Percentiles rank a stretch among this genome's conserved stretches.
Evolutionary conservation across 1,140 invertebrate species (phyloP).

Genomic region (Sarcophaga peregrina): DNA sequence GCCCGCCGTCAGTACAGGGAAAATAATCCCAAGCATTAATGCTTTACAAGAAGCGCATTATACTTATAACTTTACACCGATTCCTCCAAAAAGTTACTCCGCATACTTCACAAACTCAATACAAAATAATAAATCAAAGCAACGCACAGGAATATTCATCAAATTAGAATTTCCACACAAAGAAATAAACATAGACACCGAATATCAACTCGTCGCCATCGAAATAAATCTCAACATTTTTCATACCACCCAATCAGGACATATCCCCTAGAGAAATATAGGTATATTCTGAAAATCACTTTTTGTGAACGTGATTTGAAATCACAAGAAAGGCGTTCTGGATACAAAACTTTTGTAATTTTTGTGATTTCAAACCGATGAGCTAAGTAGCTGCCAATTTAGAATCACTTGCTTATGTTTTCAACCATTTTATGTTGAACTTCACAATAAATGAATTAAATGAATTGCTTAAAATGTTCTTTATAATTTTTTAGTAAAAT

Average conservation of each 20-base stretch:
- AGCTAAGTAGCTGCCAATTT: no score
- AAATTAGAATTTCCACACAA: not conserved
- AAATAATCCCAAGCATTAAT: not conserved
- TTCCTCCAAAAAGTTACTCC: not conserved
- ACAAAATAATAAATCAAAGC: not conserved
- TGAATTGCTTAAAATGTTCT: no score
- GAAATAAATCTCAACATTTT: constrained; percentile 10
- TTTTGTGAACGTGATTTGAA: no score
- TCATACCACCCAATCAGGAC: constrained; percentile 20
- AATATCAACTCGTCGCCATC: not conserved
- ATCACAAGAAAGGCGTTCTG: no score
- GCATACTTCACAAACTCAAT: not conserved
- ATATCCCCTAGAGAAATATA: not conserved
- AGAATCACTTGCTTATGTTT: no score
- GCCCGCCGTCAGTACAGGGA: constrained; percentile 3
- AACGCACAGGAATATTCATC: not conserved
- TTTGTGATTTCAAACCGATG: no score
- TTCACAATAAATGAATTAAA: no score
- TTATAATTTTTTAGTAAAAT: no score
- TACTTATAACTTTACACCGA: not conserved
- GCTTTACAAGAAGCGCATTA: not conserved
- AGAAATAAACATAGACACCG: no score
- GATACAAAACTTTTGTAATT: no score
- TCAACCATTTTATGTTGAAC: no score
- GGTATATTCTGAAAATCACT: no score